Evolutionary conservation across 1,140 invertebrate genomes (phyloP).

Genomic region (Polypedilum pembai): DNA sequence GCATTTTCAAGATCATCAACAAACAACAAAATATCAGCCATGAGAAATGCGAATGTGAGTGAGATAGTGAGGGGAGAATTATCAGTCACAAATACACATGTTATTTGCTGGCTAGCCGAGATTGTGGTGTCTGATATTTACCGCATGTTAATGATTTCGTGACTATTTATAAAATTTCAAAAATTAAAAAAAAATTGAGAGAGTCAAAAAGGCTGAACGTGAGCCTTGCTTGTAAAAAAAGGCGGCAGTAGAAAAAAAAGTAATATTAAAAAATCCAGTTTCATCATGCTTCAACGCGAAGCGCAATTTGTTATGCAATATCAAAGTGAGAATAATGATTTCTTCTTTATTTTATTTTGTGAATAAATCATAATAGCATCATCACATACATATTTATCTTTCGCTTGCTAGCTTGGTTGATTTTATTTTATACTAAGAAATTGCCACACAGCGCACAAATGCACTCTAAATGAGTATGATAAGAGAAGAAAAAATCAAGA

Average conservation of each 20-base stretch:
- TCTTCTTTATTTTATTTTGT: not conserved
- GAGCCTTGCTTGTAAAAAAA: not conserved
- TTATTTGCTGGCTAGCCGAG: not conserved
- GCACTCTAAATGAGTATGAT: too few relatives aligned
- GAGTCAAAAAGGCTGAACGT: not conserved
- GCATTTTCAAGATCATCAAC: slow-evolving; percentile 15
- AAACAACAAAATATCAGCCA: slow-evolving; percentile 13
- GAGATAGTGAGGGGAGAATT: not conserved
- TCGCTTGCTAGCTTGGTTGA: not conserved
- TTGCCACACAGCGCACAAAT: too few relatives aligned
- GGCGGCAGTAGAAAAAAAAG: not conserved
- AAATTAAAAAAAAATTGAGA: not conserved
- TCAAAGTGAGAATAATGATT: not conserved
- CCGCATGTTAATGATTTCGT: not conserved
- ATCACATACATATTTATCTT: not conserved
- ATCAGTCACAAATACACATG: too few relatives aligned
- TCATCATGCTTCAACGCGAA: slow-evolving; percentile 10
- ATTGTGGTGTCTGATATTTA: not conserved
- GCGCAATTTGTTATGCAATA: not conserved
- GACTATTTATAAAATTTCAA: not conserved
- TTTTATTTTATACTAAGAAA: too few relatives aligned
- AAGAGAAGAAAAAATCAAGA: too few relatives aligned
- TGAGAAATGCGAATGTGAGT: not conserved
- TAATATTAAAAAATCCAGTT: slow-evolving; percentile 7
- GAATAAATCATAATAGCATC: too few relatives aligned